Evolutionary conservation across 2,888 invertebrate genomes (phyloP).

Genomic region (Laspeyria flexula): DNA sequence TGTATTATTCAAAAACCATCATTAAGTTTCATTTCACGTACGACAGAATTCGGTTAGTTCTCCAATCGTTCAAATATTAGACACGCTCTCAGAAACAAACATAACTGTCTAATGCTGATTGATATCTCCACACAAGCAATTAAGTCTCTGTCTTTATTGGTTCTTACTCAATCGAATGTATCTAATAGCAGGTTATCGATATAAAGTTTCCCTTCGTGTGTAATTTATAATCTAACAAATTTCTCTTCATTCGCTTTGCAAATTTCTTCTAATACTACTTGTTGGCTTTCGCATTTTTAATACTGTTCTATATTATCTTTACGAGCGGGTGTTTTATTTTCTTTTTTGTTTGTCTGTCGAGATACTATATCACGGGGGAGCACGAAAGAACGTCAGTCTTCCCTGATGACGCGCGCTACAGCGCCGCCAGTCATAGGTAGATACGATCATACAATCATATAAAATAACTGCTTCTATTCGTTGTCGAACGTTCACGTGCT

Average conservation of each 20-base stretch:
- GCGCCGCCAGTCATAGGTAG: slow-evolving; percentile 83
- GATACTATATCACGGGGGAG: slow-evolving; percentile 86
- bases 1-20: slow-evolving; percentile 48
- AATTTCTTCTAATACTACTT: slow-evolving; percentile 26
- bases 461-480: slow-evolving; percentile 28
- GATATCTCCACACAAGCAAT: slow-evolving; percentile 64
- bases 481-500: slow-evolving; percentile 15
- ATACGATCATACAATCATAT: slow-evolving; percentile 66
- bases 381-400: slow-evolving; percentile 82
- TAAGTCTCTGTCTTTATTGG: slow-evolving; percentile 61
- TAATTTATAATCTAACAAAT: slow-evolving; percentile 56
- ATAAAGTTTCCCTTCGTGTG: slow-evolving; percentile 50
- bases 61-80: slow-evolving; percentile 53
- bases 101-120: slow-evolving; percentile 59
- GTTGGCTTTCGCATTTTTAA: slow-evolving; percentile 44
- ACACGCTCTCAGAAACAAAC: slow-evolving; percentile 67
- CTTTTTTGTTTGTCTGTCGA: slow-evolving; percentile 81
- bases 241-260: slow-evolving; percentile 46
- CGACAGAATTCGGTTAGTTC: slow-evolving; percentile 55
- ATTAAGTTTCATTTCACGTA: slow-evolving; percentile 52
- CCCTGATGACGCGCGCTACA: slow-evolving; percentile 83
- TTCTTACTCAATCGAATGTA: slow-evolving; percentile 58
- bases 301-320: slow-evolving; percentile 45
- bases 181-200: slow-evolving; percentile 59
- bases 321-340: slow-evolving; percentile 70